Evolutionary conservation across 2,797 vertebrate species (phyloP), one percentile per base, ranked within the genome.

Genomic region (Tolypeutes matacus): DNA sequence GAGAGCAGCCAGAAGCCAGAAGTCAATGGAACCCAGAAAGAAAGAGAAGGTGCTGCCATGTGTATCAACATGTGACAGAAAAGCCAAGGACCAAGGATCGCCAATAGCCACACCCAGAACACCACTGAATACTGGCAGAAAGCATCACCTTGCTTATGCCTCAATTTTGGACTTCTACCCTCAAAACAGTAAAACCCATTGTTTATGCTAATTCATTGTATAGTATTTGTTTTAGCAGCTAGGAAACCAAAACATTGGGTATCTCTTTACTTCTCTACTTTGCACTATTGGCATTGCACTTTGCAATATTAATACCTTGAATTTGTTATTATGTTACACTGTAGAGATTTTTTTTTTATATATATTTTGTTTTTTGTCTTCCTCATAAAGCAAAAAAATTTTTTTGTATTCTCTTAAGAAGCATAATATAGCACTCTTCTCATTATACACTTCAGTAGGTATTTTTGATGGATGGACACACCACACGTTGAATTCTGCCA

Each of bases 381-480:
- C 85, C 39, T 86, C 78, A 69, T 62, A 62, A 82, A 86, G 49
- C 76, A 53, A 91, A 46, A 56, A 91, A 46, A 49, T 46, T 34
- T 53, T 89, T 76, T 78, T 69, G 18, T 76, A 72, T 93, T 86
- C 60, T 25, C 25, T 76, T 78, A 76, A 86, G 89, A 58, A 87
- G 67, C 20, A 23, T 87, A 93, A 89, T 56, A 51, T 39, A 56
- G 53, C 69, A 49, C 81, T 89, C 78, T 84, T 93, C 89, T 95
- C 75, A 89, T 96, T 94, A 94, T 92, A 96, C 75, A 96, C 76
- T 67, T 96, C 78, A 58, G 83, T 90, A 67, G 92, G 80, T 89
- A 91, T 85, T 92, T 88, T 53, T 84, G 96, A 89, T 11, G 46
- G 92, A 95, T 75, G 89, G 86, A 95, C 95, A 93, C 39, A 65